A percentile compares a stretch with the other conserved stretches of the same genome.
These are phyloP conservation scores for Benitochromis conjunctus DNA, from an alignment of 2,113 vertebrate species.

Conservation along the genomic window DNA sequence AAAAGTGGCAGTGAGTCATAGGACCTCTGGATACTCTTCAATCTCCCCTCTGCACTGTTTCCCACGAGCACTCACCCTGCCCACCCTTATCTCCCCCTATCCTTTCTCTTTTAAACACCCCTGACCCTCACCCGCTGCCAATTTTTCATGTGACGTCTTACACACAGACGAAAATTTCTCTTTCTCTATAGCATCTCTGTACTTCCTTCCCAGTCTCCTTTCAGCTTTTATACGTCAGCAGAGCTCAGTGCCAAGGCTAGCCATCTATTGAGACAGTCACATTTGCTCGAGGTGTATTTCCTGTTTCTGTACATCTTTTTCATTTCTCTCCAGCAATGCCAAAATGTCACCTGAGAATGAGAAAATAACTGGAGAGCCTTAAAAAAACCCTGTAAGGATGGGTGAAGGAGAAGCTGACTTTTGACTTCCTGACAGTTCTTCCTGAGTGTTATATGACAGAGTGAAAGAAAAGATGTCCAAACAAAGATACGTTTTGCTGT, in stretches of 20 bases:
- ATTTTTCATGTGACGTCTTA: not conserved
- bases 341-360: not conserved
- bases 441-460: conserved; percentile 12
- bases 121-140: conserved; percentile 28
- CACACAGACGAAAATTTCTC: not conserved
- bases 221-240: conserved; percentile 6
- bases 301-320: not conserved
- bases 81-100: not conserved
- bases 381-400: not conserved
- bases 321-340: not conserved
- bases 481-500: conserved; percentile 23
- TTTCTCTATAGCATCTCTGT: not conserved
- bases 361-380: not conserved
- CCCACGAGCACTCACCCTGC: not conserved
- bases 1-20: conserved; percentile 17
- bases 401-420: not conserved
- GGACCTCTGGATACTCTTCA: conserved; percentile 15
- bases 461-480: conserved; percentile 8
- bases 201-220: not conserved
- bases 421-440: not conserved
- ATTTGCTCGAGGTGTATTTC: conserved; percentile 24
- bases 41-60: not conserved
- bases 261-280: conserved; percentile 22
- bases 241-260: conserved; percentile 29
- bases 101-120: not conserved